These are phyloP conservation scores for Halichondria panicea DNA, from an alignment of 37 sponge, comb jelly and placozoan genomes.

Conservation along the genomic window DNA sequence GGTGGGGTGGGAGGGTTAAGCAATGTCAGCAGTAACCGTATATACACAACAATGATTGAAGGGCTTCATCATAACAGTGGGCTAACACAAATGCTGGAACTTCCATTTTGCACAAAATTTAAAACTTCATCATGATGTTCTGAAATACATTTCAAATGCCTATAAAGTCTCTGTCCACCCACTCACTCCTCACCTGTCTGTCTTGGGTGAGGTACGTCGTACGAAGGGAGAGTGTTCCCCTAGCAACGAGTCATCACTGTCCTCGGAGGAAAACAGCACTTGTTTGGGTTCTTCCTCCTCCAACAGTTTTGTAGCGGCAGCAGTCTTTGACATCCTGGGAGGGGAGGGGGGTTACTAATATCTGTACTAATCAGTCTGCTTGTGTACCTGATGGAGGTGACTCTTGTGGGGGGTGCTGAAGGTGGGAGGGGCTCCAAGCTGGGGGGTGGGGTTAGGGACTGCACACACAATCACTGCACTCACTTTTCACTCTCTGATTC, in stretches of 20 bases:
- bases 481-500: slow-evolving; percentile 33
- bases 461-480: not conserved
- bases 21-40: too few relatives aligned
- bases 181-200: too few relatives aligned
- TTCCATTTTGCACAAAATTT: too few relatives aligned
- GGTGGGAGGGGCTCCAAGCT: slow-evolving; percentile 9
- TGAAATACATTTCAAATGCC: too few relatives aligned
- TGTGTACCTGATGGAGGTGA: slow-evolving; percentile 1
- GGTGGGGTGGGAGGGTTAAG: too few relatives aligned
- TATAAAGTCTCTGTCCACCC: too few relatives aligned
- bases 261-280: not conserved
- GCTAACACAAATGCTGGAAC: too few relatives aligned
- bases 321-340: slow-evolving; percentile 11
- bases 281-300: too few relatives aligned
- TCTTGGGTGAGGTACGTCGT: not conserved
- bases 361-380: not conserved
- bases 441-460: not conserved
- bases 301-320: too few relatives aligned
- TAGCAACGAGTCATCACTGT: slow-evolving; percentile 65
- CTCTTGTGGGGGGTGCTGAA: slow-evolving; percentile 1
- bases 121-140: too few relatives aligned
- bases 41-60: too few relatives aligned
- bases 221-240: slow-evolving; percentile 71
- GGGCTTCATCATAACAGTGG: too few relatives aligned
- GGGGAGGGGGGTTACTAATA: not conserved